A percentile compares a stretch with the other conserved stretches of the same genome.
Conservation (phyloP, 2,797 vertebrate genomes). For the Aulostomus chinensis region DNA sequence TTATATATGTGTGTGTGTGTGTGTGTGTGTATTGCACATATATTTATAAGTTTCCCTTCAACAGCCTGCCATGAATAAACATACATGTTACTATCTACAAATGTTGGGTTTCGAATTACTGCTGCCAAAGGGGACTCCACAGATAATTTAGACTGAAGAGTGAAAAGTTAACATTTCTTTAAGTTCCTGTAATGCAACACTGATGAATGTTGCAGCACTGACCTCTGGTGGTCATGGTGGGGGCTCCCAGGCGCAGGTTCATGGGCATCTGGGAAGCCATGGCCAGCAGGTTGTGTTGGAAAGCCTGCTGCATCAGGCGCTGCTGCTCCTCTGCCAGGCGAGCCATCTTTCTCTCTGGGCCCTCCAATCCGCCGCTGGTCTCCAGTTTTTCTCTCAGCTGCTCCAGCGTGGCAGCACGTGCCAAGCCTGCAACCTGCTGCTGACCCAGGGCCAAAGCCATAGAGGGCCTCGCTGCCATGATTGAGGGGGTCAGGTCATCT, state of each 20-base stretch:
- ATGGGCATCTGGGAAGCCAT: conserved; percentile 85
- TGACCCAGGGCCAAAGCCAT: conserved; percentile 77
- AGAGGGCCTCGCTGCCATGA: conserved; percentile 82
- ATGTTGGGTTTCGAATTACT: too few relatives aligned
- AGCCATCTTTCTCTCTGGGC: conserved; percentile 87
- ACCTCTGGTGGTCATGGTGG: conserved; percentile 66
- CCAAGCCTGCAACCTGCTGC: conserved; percentile 81
- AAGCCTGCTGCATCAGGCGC: conserved; percentile 92
- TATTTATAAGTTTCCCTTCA: too few relatives aligned
- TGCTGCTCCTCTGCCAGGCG: conserved; percentile 91
- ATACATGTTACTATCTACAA: too few relatives aligned
- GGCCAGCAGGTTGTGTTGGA: conserved; percentile 91
- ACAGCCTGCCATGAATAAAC: too few relatives aligned
- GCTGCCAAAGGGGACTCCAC: too few relatives aligned
- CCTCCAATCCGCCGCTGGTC: conserved; percentile 78
- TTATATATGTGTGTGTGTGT: too few relatives aligned
- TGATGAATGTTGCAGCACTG: conserved; percentile 16
- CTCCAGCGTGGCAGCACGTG: conserved; percentile 86
- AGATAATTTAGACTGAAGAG: too few relatives aligned
- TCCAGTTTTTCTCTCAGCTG: conserved; percentile 94
- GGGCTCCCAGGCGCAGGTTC: conserved; percentile 74
- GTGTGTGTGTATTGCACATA: too few relatives aligned
- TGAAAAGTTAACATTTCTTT: too few relatives aligned
- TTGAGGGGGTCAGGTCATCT: conserved; percentile 84
- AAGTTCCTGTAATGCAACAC: too few relatives aligned